Base-by-base conservation (phyloP, 2,888 invertebrate genomes). In the Metallyticus violacea region DNA sequence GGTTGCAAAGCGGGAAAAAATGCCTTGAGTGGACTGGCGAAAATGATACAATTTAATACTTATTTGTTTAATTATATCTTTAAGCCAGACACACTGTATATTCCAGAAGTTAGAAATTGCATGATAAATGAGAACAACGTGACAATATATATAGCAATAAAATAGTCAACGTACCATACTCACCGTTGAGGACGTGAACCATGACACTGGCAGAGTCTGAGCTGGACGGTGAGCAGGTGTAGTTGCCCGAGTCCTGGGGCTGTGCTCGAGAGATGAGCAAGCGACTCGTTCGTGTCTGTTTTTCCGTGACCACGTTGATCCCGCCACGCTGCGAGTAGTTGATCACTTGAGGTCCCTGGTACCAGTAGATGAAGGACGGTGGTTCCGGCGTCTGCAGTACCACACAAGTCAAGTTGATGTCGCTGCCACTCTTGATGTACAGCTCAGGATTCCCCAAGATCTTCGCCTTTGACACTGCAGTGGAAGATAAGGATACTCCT, bases 351-450 rank as follows among this genome's bases (percentile, higher is more conserved):
- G 92, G 92, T 87, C 93, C 93, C 89, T 93, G 92, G 91, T 94
- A 94, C 94, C 94, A 94, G 90, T 91, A 92, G 90, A 95, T 95
- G 93, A 94, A 96, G 93, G 95, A 95, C 88, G 96, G 96, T 81
- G 96, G 96, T 91, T 96, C 96, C 62, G 96, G 96, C 88, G 96
- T 96, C 93, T 97, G 95, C 90, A 96, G 94, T 88, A 97, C 97
- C 91, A 96, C 94, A 93, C 97, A 97, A 90, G 97, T 97, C 92
- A 97, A 94, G 93, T 97, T 97, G 93, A 97, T 97, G 94, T 97
- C 97, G 91, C 97, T 97, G 90, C 97, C 97, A 90, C 96, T 97
- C 91, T 97, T 96, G 91, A 97, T 96, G 93, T 96, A 97, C 91
- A 97, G 93, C 93, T 97, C 97, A 62, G 96, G 94, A 90, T 96